Evolutionary conservation across 1,140 invertebrate genomes (phyloP), one percentile per base, ranked within the genome.

Genomic region (Heliconius eleuchia): DNA sequence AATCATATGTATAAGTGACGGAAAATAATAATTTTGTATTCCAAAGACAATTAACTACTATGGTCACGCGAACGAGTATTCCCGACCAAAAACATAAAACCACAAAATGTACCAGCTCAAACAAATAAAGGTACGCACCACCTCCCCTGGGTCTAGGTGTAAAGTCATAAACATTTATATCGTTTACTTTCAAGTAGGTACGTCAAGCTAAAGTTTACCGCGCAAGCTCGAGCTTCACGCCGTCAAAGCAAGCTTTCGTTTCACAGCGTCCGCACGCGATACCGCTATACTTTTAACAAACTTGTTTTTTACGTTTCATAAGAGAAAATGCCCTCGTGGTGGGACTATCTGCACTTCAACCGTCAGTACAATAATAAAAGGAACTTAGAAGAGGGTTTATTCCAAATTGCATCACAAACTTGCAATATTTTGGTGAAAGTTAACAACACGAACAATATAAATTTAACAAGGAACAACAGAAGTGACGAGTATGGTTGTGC

Each of bases 371-470:
- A 90, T 19, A 95, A 94, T 80, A 95, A 95, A 50, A 94, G 95
- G 73, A 96, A 97, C 88, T 90, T 97, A 66, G 96, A 97, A 84
- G 96, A 96, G 83, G 96, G 96, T 7, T 91, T 97, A 5, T 96
- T 96, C 88, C 96, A 97, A 94, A 97, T 97, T 74, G 96, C 96
- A 2, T 96, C 96, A 1, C 96, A 97, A 87, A 96, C 96, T 77
- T 97, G 96, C 82, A 96, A 96, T 86, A 96, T 97, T 82, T 93
- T 97, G 52, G 96, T 97, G 34, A 96, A 97, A 95, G 96, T 97
- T 55, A 97, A 97, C 88, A 97, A 97, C 84, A 97, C 96, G 70
- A 96, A 97, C 90, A 97, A 97, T 85, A 96, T 97, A 57, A 96
- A 96, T 82, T 96, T 96, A 87, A 96, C 96, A 75, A 95, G 96